Conservation (phyloP, 2,797 vertebrate genomes). For the Myotis vivesi region DNA sequence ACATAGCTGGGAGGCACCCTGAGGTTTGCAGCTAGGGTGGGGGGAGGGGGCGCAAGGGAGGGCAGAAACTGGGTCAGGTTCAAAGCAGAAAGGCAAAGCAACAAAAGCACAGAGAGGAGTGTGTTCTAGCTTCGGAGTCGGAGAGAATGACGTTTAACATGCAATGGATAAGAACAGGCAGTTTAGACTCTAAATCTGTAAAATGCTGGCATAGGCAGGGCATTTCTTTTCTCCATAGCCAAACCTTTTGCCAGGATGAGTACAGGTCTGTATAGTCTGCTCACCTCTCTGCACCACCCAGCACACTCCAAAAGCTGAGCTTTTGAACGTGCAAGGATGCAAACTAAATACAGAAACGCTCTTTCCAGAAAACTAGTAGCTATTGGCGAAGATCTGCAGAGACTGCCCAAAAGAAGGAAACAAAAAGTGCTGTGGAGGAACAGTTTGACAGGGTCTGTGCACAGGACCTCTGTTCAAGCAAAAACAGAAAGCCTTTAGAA, state of each 20-base stretch:
- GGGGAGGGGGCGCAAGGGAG: neutral
- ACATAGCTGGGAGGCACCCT: neutral
- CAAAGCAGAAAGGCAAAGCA: neutral
- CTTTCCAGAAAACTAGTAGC: neutral
- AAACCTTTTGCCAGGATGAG: neutral
- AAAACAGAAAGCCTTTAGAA: neutral
- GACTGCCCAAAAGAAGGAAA: neutral
- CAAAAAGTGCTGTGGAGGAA: neutral
- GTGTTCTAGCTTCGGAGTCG: neutral
- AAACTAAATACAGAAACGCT: neutral
- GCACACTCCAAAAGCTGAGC: neutral
- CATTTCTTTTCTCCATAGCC: neutral
- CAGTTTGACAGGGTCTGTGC: neutral
- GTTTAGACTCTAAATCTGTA: neutral
- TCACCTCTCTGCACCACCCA: neutral
- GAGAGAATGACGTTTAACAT: neutral
- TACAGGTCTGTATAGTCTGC: neutral
- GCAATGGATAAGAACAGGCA: neutral
- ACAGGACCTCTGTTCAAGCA: neutral
- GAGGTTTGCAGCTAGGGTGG: neutral
- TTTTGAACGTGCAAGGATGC: conserved; percentile 1
- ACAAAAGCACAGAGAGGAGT: neutral
- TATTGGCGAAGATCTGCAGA: neutral
- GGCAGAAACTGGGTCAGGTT: neutral
- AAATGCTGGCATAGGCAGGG: neutral